phyloP scores from a whole-genome alignment of 2,113 vertebrate species.

The Daphoenositta chrysoptera region DNA sequence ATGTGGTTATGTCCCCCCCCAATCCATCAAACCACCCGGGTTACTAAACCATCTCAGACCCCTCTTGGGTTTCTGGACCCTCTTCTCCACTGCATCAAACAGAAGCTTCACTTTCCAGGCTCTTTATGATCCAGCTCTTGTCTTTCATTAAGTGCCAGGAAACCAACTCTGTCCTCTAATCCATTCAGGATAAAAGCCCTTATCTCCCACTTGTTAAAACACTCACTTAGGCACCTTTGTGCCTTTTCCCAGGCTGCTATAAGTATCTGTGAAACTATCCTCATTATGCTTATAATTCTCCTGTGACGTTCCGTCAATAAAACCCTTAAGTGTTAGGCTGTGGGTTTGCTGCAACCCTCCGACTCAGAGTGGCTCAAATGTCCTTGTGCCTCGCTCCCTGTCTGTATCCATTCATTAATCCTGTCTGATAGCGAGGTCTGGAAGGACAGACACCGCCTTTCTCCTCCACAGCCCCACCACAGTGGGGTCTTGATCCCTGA shows the following conservation, averaged over 20 bases:
- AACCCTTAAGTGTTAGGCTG: not conserved
- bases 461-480: not conserved
- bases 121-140: not conserved
- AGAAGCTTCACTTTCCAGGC: not conserved
- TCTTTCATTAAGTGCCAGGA: not conserved
- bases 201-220: constrained; percentile 22
- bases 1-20: not conserved
- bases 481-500: not conserved
- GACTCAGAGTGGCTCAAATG: not conserved
- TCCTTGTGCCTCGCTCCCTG: not conserved
- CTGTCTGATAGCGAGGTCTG: not conserved
- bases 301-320: not conserved
- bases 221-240: constrained; percentile 11
- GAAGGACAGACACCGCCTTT: not conserved
- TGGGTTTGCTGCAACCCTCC: not conserved
- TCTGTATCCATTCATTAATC: not conserved
- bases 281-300: constrained; percentile 46
- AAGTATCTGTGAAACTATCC: constrained; percentile 9
- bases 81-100: not conserved
- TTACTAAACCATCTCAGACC: not conserved
- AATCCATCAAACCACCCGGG: not conserved
- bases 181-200: not conserved
- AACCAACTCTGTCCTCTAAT: not conserved
- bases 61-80: not conserved
- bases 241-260: not conserved